Conservation (phyloP, 2,888 invertebrate genomes). For the Xestia c-nigrum region DNA sequence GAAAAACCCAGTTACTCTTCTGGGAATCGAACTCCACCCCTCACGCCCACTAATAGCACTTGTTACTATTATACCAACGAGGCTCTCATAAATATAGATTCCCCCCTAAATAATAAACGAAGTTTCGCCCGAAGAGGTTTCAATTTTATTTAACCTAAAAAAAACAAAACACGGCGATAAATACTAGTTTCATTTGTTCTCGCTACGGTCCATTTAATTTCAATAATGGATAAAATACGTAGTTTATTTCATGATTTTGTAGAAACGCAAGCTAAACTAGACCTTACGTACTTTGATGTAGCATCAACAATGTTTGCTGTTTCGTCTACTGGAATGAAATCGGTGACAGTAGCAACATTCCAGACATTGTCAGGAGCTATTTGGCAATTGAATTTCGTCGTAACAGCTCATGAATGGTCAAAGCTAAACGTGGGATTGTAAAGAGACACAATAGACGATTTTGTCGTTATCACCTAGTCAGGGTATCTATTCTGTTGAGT, state of each 20-base stretch:
- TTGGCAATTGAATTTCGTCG: slow-evolving; percentile 37
- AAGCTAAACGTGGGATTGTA: neutral
- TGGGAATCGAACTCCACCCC: neutral
- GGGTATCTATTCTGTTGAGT: neutral
- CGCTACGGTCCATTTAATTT: slow-evolving; percentile 16
- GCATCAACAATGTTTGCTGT: slow-evolving; percentile 16
- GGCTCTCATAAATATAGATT: slow-evolving; percentile 1
- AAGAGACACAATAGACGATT: neutral
- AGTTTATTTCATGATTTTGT: slow-evolving; percentile 5
- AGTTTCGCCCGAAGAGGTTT: slow-evolving; percentile 8
- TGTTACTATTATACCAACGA: neutral
- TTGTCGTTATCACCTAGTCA: neutral
- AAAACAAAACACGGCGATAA: slow-evolving; percentile 5
- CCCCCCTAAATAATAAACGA: slow-evolving; percentile 24
- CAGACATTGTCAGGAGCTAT: slow-evolving; percentile 30
- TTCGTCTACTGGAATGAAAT: slow-evolving; percentile 20
- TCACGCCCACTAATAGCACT: neutral
- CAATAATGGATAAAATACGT: slow-evolving; percentile 10
- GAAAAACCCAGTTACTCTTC: neutral
- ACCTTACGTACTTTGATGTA: slow-evolving; percentile 2
- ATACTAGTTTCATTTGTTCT: slow-evolving; percentile 24
- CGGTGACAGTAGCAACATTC: slow-evolving; percentile 35
- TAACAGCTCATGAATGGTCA: slow-evolving; percentile 33
- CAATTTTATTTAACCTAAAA: slow-evolving; percentile 18
- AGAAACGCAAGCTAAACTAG: neutral